Base-by-base conservation (phyloP, 2,797 vertebrate species). In the Gadopsis bispinosus region DNA sequence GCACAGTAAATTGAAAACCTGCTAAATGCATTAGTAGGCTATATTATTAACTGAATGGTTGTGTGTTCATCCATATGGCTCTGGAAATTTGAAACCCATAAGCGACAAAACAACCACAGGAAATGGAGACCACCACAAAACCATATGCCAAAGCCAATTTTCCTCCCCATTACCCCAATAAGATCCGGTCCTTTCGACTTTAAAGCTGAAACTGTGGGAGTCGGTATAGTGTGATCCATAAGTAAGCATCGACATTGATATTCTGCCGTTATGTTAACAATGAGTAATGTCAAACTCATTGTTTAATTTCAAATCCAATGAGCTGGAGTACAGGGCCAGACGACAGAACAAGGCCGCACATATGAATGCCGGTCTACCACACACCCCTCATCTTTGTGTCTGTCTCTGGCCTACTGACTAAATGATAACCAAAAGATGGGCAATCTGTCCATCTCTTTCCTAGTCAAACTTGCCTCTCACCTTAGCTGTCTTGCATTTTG, bases 11-110 rank as follows among this genome's bases (percentile, higher is more conserved):
- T 29, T 54, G 22, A 85, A 89, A 83, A 87, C 73, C 85, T 88
- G 89, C 26, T 88, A 85, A 83, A 39, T 53, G 69, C 83, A 90
- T 92, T 91, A 89, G 78, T 37, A 45, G 43, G 14, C 43, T 45
- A 20, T 48, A 20, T 20, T 22, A 29, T 75, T 71, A 78, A 66
- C 54, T 56, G 50, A 29, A 59, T 41, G 39, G 54, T 17, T 79
- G 54, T 0, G 45, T 75, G 48, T 85, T 75, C 20, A 37, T 69
- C 80, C 75, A 77, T 71, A 71, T 67, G 77, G 73, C 60, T 71
- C 33, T 37, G 50, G 80, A 86, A 84, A 92, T 75, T 43, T 62
- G 70, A 90, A 75, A 83, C 84, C 53, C 4, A 33, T 73, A 67
- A 74, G 61, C 13, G 10, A 67, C 64, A 64, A 68, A 88, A 48